Evolutionary conservation across 92 coral and sea anemone species (phyloP).

Genomic region (Parazoanthus atlanticus): DNA sequence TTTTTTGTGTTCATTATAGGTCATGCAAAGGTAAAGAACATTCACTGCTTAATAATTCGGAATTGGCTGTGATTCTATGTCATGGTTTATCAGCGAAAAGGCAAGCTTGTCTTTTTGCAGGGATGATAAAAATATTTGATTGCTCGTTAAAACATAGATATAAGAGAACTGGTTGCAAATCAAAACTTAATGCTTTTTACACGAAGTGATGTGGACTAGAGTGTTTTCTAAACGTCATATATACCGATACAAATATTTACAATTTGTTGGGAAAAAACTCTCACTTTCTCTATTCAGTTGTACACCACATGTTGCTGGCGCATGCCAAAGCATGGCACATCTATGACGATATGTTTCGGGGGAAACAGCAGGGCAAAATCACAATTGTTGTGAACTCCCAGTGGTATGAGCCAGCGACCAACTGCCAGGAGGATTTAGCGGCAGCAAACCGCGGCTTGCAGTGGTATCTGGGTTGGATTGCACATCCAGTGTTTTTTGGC

Average conservation of each 20-base stretch:
- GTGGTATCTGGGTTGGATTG: constrained; percentile 90
- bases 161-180: no score
- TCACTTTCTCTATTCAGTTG: constrained; percentile 53
- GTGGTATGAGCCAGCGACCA: constrained; percentile 83
- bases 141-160: no score
- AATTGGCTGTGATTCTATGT: background rate
- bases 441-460: constrained; percentile 91
- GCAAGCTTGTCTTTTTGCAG: no score
- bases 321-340: constrained; percentile 95
- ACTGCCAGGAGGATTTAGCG: constrained; percentile 60
- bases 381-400: constrained; percentile 79
- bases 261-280: background rate
- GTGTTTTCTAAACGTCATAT: background rate
- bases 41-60: background rate
- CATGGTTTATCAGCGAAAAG: background rate
- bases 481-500: constrained; percentile 79
- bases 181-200: no score
- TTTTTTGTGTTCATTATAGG: no score
- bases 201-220: no score
- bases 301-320: constrained; percentile 81
- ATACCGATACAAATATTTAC: background rate
- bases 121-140: no score
- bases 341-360: constrained; percentile 82
- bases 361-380: constrained; percentile 73
- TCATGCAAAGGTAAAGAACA: no score